Conservation (phyloP, 2,888 invertebrate species). For the Monoplex corrugatus region DNA sequence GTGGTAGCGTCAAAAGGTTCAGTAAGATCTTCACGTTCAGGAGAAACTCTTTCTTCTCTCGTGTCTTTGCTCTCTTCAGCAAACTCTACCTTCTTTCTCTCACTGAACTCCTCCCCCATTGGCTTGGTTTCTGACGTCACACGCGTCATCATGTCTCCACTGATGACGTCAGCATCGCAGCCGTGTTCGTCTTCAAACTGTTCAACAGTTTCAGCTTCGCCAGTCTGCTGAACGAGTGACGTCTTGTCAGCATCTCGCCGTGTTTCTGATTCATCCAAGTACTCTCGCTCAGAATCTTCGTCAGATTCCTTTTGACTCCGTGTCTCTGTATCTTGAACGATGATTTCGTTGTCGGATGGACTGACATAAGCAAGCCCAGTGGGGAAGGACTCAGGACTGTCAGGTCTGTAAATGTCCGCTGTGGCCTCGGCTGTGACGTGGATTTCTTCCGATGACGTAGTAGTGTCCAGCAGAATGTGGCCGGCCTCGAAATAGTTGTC, state of each 20-base stretch:
- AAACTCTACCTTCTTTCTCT: constrained; percentile 34
- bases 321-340: neutral
- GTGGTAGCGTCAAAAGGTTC: too few relatives aligned
- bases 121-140: constrained; percentile 1
- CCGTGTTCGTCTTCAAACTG: neutral
- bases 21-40: too few relatives aligned
- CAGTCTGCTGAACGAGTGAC: too few relatives aligned
- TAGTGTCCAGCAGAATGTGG: neutral
- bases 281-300: neutral
- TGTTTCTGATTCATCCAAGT: neutral
- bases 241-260: neutral
- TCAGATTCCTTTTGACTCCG: too few relatives aligned
- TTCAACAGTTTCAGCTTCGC: neutral
- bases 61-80: constrained; percentile 9
- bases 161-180: neutral
- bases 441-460: constrained; percentile 35
- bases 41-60: neutral
- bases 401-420: constrained; percentile 5
- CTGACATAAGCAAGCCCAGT: constrained; percentile 29
- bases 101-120: constrained; percentile 41
- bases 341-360: neutral
- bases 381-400: constrained; percentile 44
- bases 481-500: constrained; percentile 28
- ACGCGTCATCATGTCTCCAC: neutral
- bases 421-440: constrained; percentile 32